These are phyloP conservation scores for Vidua macroura DNA, from an alignment of 2,113 vertebrate species.

Conservation along the genomic window DNA sequence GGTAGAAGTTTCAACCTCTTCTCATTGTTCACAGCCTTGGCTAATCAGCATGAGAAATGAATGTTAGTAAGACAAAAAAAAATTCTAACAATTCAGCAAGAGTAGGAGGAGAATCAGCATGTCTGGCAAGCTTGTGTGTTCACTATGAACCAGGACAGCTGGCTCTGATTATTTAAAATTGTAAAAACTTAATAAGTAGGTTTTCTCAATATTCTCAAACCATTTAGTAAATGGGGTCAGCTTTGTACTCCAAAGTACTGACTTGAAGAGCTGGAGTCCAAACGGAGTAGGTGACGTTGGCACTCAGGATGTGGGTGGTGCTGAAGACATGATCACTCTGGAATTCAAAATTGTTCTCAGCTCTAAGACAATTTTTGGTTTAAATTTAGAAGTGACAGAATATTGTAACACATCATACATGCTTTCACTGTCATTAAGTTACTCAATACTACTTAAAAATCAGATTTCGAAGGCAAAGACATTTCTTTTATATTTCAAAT, in stretches of 20 bases:
- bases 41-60: background rate
- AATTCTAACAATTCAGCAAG: background rate
- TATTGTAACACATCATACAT: conserved; percentile 33
- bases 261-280: background rate
- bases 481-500: background rate
- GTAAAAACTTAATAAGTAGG: background rate
- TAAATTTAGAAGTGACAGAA: conserved; percentile 42
- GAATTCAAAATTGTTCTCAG: conserved; percentile 26
- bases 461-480: conserved; percentile 5
- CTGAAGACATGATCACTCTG: background rate
- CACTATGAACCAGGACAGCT: background rate
- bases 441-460: background rate
- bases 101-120: background rate
- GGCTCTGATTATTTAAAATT: background rate
- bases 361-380: background rate
- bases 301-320: background rate
- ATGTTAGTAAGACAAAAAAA: background rate
- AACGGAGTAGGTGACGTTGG: background rate
- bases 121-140: background rate
- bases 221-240: background rate
- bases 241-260: background rate
- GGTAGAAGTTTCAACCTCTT: background rate
- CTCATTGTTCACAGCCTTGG: background rate
- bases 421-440: conserved; percentile 11
- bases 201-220: background rate